Evolutionary conservation across 1,140 invertebrate species (phyloP).

Genomic region (Cherax quadricarinatus): DNA sequence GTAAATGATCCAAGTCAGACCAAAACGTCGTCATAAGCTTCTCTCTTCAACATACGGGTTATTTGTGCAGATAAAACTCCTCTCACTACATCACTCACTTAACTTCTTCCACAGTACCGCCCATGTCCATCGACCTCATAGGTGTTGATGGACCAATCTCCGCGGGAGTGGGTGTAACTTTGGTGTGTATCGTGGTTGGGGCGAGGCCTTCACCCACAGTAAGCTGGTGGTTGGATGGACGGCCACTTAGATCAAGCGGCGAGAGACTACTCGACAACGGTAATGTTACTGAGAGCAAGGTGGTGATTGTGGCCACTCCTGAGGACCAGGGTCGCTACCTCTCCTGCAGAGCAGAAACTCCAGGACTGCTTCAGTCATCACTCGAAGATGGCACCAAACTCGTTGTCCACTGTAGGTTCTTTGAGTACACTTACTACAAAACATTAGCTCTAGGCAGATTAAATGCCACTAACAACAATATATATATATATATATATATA

Average conservation of each 20-base stretch:
- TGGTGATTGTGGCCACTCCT: constrained; percentile 81
- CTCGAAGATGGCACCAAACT: constrained; percentile 89
- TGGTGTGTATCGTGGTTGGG: constrained; percentile 86
- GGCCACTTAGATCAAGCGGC: constrained; percentile 36
- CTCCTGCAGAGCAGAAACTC: too few relatives aligned
- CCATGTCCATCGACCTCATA: constrained; percentile 26
- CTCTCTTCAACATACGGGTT: too few relatives aligned
- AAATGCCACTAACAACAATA: too few relatives aligned
- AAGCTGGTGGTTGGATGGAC: constrained; percentile 87
- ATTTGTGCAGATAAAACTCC: too few relatives aligned
- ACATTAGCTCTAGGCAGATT: too few relatives aligned
- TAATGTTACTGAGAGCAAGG: constrained; percentile 81
- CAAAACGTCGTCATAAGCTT: too few relatives aligned
- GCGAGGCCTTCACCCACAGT: constrained; percentile 87
- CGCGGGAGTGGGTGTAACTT: constrained; percentile 85
- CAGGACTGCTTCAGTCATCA: constrained; percentile 79
- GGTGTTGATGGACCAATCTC: constrained; percentile 82
- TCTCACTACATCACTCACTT: too few relatives aligned
- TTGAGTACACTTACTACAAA: too few relatives aligned
- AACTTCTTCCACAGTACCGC: constrained; percentile 26
- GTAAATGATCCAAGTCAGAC: too few relatives aligned
- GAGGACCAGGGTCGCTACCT: constrained; percentile 90
- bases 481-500: too few relatives aligned
- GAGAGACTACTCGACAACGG: constrained; percentile 80
- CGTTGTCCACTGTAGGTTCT: constrained; percentile 89